These are phyloP conservation scores for Lepidurus arcticus DNA, from an alignment of 1,140 invertebrate species.

Conservation along the genomic window DNA sequence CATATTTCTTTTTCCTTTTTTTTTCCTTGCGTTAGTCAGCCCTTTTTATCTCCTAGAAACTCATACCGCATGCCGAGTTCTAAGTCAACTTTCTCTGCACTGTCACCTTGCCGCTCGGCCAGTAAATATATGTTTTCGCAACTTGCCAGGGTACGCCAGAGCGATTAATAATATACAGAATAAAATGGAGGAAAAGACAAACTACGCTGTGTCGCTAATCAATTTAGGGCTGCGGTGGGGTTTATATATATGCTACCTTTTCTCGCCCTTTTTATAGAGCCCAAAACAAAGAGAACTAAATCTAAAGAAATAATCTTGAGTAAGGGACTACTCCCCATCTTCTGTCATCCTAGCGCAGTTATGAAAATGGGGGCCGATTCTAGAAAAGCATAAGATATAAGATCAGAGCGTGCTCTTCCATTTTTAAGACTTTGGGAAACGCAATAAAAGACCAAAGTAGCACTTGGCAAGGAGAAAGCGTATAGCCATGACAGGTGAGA, in stretches of 20 bases:
- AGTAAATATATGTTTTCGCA: neutral
- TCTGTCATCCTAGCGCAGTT: neutral
- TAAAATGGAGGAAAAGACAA: neutral
- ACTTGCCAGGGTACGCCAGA: neutral
- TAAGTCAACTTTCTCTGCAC: neutral
- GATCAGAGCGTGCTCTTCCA: too few species aligned
- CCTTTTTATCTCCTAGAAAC: neutral
- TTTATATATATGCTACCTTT: neutral
- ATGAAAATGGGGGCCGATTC: too few species aligned
- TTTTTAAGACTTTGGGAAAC: neutral
- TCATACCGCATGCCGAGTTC: neutral
- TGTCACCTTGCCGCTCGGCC: neutral
- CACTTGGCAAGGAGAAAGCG: neutral
- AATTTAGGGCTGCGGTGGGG: neutral
- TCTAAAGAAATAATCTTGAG: neutral
- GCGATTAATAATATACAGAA: slow-evolving; percentile 5
- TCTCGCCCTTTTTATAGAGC: neutral
- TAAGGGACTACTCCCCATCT: neutral
- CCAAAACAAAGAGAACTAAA: slow-evolving; percentile 1
- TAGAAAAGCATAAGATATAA: too few species aligned
- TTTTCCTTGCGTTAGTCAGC: neutral
- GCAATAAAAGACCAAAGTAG: neutral
- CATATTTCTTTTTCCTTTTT: neutral
- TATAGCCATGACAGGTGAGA: neutral
- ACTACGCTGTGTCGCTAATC: slow-evolving; percentile 1